phyloP scores from a whole-genome alignment of 2,888 invertebrate genomes.

The Choreutis nemorana region DNA sequence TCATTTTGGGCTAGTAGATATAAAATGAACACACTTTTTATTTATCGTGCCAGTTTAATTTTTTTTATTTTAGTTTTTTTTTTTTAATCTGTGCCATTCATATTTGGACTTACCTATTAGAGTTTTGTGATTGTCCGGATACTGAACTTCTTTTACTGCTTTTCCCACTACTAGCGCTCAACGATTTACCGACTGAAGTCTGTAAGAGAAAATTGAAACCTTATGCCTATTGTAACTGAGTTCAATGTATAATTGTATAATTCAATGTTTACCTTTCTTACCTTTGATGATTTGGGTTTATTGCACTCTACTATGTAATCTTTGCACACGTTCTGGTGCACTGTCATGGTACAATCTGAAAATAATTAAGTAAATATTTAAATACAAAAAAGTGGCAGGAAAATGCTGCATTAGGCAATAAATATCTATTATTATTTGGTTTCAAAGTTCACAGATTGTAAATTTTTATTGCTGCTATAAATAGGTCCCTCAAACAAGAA shows the following conservation, averaged over 20 bases:
- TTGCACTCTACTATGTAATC: slow-evolving; percentile 87
- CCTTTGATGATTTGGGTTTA: slow-evolving; percentile 74
- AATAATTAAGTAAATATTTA: too few species aligned
- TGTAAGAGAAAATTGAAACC: slow-evolving; percentile 18
- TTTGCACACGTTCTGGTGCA: slow-evolving; percentile 88
- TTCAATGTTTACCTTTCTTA: too few species aligned
- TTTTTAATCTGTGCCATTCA: too few species aligned
- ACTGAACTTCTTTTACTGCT: slow-evolving; percentile 57
- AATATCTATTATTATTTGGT: too few species aligned
- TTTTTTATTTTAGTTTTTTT: slow-evolving; percentile 1
- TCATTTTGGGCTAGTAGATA: slow-evolving; percentile 13
- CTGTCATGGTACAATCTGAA: slow-evolving; percentile 84
- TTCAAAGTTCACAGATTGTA: too few species aligned
- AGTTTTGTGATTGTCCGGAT: slow-evolving; percentile 52
- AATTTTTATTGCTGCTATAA: too few species aligned
- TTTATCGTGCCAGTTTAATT: slow-evolving; percentile 3
- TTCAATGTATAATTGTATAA: too few species aligned
- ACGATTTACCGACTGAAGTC: slow-evolving; percentile 56
- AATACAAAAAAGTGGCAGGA: too few species aligned
- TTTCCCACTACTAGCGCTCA: slow-evolving; percentile 52
- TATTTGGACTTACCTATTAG: slow-evolving; percentile 45
- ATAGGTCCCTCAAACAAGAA: too few species aligned
- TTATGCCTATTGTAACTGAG: too few species aligned
- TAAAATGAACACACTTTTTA: slow-evolving; percentile 5
- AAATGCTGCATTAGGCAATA: too few species aligned